Percentiles rank a stretch among this genome's conserved stretches.
These are phyloP conservation scores for Aleiodes sp. DNA, from an alignment of 1,140 invertebrate genomes.

Conservation along the genomic window DNA sequence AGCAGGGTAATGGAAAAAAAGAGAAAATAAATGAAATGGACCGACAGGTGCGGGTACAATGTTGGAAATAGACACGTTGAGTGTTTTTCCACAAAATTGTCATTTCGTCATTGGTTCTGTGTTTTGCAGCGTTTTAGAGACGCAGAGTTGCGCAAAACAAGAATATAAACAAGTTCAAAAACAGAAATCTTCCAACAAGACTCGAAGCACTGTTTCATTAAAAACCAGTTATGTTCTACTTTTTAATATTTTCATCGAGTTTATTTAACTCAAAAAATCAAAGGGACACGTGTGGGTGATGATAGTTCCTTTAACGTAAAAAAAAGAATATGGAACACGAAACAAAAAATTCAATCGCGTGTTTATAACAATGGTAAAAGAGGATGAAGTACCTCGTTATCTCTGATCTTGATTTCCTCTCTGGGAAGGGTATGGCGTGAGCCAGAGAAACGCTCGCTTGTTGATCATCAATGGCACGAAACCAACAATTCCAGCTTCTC, in stretches of 20 bases:
- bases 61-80: neutral
- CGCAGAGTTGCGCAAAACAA: neutral
- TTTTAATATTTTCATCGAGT: no score
- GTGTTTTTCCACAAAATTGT: no score
- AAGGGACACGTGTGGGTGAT: no score
- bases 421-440: neutral
- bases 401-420: slow-evolving; percentile 22
- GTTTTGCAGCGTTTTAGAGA: neutral
- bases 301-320: neutral
- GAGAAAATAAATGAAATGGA: neutral
- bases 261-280: no score
- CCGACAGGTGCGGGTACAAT: neutral
- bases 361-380: slow-evolving; percentile 19
- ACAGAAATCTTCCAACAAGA: no score
- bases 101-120: slow-evolving; percentile 1
- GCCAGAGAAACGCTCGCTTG: neutral
- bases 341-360: slow-evolving; percentile 9
- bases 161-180: no score
- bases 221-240: no score
- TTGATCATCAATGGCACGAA: slow-evolving; percentile 21
- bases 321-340: neutral
- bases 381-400: slow-evolving; percentile 10
- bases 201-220: no score
- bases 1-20: no score
- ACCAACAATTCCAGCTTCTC: no score